phyloP scores from a whole-genome alignment of 2,113 vertebrate species.

The Daboia siamensis region DNA sequence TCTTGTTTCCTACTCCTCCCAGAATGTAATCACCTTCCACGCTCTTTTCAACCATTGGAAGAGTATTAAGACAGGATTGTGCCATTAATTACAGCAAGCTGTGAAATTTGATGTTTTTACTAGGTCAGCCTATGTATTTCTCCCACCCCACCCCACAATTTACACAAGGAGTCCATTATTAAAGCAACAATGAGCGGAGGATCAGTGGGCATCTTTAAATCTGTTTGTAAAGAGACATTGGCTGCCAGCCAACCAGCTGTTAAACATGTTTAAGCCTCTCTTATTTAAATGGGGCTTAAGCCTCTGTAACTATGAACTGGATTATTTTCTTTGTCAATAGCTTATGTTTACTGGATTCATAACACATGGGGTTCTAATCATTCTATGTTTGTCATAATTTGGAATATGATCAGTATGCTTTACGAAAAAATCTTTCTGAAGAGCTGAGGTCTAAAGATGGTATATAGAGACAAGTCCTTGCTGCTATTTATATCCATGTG shows the following conservation, averaged over 20 bases:
- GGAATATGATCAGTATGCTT: not conserved
- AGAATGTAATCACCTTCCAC: not conserved
- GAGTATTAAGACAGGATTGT: not conserved
- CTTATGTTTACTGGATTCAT: not conserved
- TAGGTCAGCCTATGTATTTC: not conserved
- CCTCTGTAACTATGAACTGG: slow-evolving; percentile 20
- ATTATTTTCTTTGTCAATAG: slow-evolving; percentile 18
- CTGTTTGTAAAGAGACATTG: slow-evolving; percentile 10
- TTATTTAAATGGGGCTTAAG: slow-evolving; percentile 31
- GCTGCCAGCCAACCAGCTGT: slow-evolving; percentile 6
- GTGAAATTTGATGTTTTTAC: slow-evolving; percentile 6
- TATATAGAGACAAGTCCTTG: not conserved
- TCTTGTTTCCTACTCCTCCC: not conserved
- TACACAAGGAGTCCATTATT: not conserved
- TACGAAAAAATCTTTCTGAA: not conserved
- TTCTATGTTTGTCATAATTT: not conserved
- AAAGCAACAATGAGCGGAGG: not conserved
- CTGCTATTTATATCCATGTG: not conserved
- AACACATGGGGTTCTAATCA: not conserved
- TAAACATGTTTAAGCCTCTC: slow-evolving; percentile 15
- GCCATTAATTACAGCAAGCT: not conserved
- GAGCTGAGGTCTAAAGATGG: not conserved
- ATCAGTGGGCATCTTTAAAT: slow-evolving; percentile 14
- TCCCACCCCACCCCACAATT: not conserved
- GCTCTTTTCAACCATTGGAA: not conserved